phyloP scores from a whole-genome alignment of 2,888 invertebrate genomes.

The Tetropium fuscum region DNA sequence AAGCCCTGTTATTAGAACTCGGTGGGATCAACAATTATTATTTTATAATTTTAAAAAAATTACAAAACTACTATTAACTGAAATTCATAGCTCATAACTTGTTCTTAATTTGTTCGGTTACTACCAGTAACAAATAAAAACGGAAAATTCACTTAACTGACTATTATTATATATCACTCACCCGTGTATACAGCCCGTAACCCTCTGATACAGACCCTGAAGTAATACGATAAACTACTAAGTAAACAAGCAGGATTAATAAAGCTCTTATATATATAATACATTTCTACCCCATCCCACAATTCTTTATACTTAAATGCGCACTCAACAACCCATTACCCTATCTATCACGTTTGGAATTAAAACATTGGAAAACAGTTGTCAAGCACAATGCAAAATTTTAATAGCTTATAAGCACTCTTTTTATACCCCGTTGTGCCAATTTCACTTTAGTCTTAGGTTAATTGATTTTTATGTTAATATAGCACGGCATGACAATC shows the following conservation, averaged over 20 bases:
- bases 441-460: neutral
- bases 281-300: slow-evolving; percentile 37
- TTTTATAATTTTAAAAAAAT: too few species aligned
- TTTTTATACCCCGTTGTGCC: slow-evolving; percentile 4
- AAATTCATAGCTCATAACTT: too few species aligned
- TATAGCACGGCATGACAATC: neutral
- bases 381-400: slow-evolving; percentile 36
- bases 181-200: slow-evolving; percentile 5
- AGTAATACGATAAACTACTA: slow-evolving; percentile 21
- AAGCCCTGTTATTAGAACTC: too few species aligned
- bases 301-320: slow-evolving; percentile 38
- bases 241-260: slow-evolving; percentile 26
- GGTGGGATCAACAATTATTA: too few species aligned
- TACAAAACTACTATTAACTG: too few species aligned
- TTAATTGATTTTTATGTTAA: neutral
- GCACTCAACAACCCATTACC: slow-evolving; percentile 46
- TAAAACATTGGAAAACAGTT: slow-evolving; percentile 41
- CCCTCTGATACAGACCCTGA: neutral
- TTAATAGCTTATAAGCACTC: slow-evolving; percentile 21
- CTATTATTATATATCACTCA: too few species aligned
- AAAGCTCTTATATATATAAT: slow-evolving; percentile 43
- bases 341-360: slow-evolving; percentile 39
- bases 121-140: too few species aligned
- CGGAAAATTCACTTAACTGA: too few species aligned
- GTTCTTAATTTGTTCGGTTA: too few species aligned